Evolutionary conservation across 1,140 invertebrate species (phyloP).

Genomic region (Sitobion miscanthi): DNA sequence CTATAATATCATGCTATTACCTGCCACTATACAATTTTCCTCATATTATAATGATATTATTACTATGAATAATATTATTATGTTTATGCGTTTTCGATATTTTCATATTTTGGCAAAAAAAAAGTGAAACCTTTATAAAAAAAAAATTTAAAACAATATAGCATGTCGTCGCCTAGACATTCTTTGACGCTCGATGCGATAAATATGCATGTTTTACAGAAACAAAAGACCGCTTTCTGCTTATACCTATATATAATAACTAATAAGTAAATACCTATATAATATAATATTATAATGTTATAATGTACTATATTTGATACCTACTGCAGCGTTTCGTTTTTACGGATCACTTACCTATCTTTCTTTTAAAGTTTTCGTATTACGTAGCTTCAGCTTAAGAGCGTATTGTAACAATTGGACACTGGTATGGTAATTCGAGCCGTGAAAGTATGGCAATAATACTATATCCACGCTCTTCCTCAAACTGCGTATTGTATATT

Average conservation of each 20-base stretch:
- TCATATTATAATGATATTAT: no score
- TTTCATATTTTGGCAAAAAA: conserved; percentile 20
- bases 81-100: neutral
- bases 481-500: neutral
- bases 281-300: neutral
- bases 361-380: neutral
- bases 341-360: neutral
- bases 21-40: neutral
- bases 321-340: neutral
- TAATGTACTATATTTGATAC: neutral
- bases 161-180: neutral
- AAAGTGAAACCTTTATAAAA: conserved; percentile 21
- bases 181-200: neutral
- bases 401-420: neutral
- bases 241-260: neutral
- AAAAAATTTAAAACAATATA: neutral
- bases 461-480: neutral
- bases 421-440: neutral
- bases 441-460: neutral
- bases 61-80: neutral
- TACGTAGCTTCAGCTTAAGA: neutral
- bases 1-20: neutral
- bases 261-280: neutral
- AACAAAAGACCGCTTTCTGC: conserved; percentile 20
- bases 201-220: neutral